Base-by-base conservation (phyloP, 2,888 invertebrate genomes). In the Tenthredo amoena region DNA sequence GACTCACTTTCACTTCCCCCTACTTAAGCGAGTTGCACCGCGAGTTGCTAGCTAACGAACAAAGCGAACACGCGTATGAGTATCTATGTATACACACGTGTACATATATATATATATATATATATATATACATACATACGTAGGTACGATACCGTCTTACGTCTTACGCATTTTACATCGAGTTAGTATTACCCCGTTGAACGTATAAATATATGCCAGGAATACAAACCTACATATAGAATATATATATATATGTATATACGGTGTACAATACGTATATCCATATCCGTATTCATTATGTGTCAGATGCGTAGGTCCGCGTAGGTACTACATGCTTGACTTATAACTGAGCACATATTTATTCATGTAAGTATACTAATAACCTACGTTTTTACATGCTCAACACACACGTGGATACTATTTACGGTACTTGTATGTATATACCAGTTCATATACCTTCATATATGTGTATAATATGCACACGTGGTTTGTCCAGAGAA, bases 1-100 rank as follows among this genome's bases (percentile, higher is more conserved):
- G 91, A 90, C 91, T 93, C 91, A 93, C 93, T 93, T 93, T 93
- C 93, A 93, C 93, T 93, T 93, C 88, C 89, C 88, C 92, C 91
- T 91, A 89, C 91, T 86, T 26, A 31, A 50, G 4, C 77, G 50
- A 40, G 62, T 26, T 50, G 81, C 62, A 55, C 43, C 10, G 43
- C 40, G n/a, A 34, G 76, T 62, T 10, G 26, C 18, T 55, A 34
- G 55, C 77, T 34, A 55, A 77, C 26, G 40, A 81, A 81, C 81
- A 62, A 58, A 58, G 81, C 62, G 37, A 76, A 50, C 76, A 76
- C 47, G 76, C 76, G 76, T 76, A 37, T 76, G 9, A 12, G 40
- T 71, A 34, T 34, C n/a, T n/a, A 37, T 15, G 71, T 37, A 58
- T 58, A 55, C 34, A 43, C 18, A 74, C 43, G 74, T 43, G 3